Percentiles rank a stretch among this genome's conserved stretches.
Evolutionary conservation across 2,113 vertebrate genomes (phyloP).

Genomic region (Myocastor coypus): DNA sequence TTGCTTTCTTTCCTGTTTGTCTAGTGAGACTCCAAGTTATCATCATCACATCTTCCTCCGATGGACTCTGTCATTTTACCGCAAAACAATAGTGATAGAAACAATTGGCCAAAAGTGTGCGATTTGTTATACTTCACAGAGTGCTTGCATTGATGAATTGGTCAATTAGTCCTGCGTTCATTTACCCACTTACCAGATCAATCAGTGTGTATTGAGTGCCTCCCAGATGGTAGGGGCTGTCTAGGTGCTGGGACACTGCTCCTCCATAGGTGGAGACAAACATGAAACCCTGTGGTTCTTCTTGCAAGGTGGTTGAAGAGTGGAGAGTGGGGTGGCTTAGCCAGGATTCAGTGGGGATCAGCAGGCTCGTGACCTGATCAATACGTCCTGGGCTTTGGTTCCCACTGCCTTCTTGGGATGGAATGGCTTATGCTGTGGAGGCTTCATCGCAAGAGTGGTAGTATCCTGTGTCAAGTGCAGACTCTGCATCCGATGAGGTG

Average conservation of each 20-base stretch:
- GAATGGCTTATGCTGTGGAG: neutral
- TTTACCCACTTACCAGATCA: neutral
- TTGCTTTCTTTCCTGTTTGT: neutral
- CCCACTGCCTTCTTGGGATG: neutral
- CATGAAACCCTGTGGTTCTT: neutral
- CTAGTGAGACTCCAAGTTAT: neutral
- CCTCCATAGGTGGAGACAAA: neutral
- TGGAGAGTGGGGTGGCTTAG: neutral
- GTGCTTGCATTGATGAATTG: neutral
- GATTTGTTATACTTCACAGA: neutral
- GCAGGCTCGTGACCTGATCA: neutral
- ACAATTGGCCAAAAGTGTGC: neutral
- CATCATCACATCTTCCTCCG: neutral
- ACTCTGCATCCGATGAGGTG: neutral
- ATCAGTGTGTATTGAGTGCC: neutral
- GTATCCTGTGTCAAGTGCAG: neutral
- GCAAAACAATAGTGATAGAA: neutral
- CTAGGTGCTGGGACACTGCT: neutral
- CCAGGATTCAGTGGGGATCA: neutral
- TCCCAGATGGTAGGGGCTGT: neutral
- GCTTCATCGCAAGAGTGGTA: neutral
- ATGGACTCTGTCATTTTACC: neutral
- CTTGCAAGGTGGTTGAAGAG: neutral
- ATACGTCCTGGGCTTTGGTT: neutral
- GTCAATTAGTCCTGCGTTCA: neutral